Evolutionary conservation across 2,113 vertebrate species (phyloP), one percentile per base, ranked within the genome.

Genomic region (Anoura caudifer): DNA sequence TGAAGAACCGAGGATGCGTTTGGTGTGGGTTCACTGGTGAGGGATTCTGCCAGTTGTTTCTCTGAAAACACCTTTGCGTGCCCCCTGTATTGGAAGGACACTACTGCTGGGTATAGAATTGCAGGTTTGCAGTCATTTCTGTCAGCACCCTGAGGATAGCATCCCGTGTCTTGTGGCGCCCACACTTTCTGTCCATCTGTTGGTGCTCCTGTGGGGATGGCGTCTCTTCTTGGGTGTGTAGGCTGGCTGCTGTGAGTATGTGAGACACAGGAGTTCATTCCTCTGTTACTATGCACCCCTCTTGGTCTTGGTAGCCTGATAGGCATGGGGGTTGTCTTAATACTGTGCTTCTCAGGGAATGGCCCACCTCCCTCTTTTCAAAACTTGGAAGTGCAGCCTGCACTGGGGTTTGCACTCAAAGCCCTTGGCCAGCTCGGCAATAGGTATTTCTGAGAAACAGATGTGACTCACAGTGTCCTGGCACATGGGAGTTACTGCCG

Each of bases 191-290:
- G 47, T 47, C 59, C 1, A 3, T 31, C 65, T 33, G 3, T 17
- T 33, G 5, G 38, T 36, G 4, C 15, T n/a, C 8, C 43, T 33
- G 6, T 31, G 52, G 16, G 31, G 22, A 4, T 7, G 67, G n/a
- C 26, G 0, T 13, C 54, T 50, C 26, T 33, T 63, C 43, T 5
- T 2, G 5, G 67, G 33, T 12, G 41, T 24, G 13, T 19, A 8
- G 38, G 24, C 14, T 43, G 11, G 10, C 38, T 3, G 61, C 59
- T 28, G 59, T 28, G 26, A 59, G 59, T 14, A 2, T 63, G 61
- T 31, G 61, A 31, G 11, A 13, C 26, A 26, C 61, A 15, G 12
- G 28, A 13, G 61, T 63, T 61, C 10, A 31, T 31, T 63, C 59
- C 59, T 59, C 56, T 61, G 26, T 63, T 63, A 15, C 5, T 13